Conservation (phyloP, 2,113 vertebrate species). For the Psettodes erumei region DNA sequence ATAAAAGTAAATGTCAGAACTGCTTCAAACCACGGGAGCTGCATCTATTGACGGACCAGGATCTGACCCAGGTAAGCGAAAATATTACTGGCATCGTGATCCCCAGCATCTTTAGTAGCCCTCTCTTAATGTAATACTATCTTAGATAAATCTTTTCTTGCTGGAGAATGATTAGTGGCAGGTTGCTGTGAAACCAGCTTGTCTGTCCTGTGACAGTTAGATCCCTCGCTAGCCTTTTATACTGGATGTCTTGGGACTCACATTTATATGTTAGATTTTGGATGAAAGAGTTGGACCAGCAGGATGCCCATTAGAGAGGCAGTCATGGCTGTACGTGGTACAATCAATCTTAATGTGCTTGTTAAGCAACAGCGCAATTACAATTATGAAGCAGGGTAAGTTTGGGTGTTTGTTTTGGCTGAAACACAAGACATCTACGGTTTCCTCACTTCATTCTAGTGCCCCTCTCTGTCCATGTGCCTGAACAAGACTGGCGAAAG, state of each 20-base stretch:
- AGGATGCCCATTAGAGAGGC: neutral
- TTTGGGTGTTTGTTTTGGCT: slow-evolving; percentile 12
- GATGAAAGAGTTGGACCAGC: neutral
- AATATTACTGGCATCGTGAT: neutral
- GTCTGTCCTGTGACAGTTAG: neutral
- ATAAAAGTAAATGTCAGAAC: slow-evolving; percentile 89
- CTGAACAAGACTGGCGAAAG: slow-evolving; percentile 2
- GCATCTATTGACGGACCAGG: slow-evolving; percentile 87
- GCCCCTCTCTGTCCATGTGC: neutral
- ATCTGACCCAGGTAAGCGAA: slow-evolving; percentile 83
- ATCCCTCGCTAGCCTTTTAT: no score
- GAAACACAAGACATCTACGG: neutral
- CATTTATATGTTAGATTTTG: no score
- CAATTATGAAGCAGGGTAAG: neutral
- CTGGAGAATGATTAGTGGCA: neutral
- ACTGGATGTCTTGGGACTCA: no score
- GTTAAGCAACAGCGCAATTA: neutral
- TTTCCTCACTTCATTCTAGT: neutral
- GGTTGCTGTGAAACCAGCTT: neutral
- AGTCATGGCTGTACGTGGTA: neutral
- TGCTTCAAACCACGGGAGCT: slow-evolving; percentile 87
- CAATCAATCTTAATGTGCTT: neutral
- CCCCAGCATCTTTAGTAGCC: neutral
- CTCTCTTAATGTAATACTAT: neutral
- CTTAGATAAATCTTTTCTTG: neutral